Base-by-base conservation (phyloP, 1,140 invertebrate genomes). In the Eriosoma lanigerum region DNA sequence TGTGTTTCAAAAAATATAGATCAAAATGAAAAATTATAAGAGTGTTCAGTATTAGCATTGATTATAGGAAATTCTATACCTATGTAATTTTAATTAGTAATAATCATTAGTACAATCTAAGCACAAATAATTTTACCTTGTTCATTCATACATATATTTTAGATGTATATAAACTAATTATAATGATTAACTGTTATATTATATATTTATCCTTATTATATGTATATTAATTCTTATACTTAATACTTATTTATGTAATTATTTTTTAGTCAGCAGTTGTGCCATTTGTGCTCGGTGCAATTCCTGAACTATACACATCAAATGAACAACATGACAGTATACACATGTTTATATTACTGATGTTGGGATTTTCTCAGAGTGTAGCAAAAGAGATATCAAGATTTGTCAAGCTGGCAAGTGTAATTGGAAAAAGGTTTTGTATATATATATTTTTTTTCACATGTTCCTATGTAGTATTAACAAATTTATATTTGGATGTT, bases 391-490 rank as follows among this genome's bases (percentile, higher is more conserved):
- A 26, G 3, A 46, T 78, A 46, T 78, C 75, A 6, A 60, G 38
- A 9, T 46, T 24, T 60, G 3, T 48, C 9, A 78, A 48, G 48
- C 46, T 78, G 17, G n/a, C 56, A 26, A 46, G 32, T 4, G 4
- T 62, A 46, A 29, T 32, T n/a, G 75, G 54, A 48, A 78, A 62
- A 78, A 21, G 38, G 24, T 78, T 78, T 78, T 60, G 75, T 60
- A n/a, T 78, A 13, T 78, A 78, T 60, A 48, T 78, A 8, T 78
- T 78, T 78, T 78, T 29, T 8, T 78, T 78, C 48, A 62, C 24
- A 48, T 60, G 54, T 78, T 78, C 75, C 21, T 78, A 78, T 60
- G 56, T 21, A 58, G 26, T 62, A 10, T 52, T 52, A 10, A 52
- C 46, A 13, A 19, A 29, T 52, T 3, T 72, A 32, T n/a, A 72